Percentiles rank a stretch among this genome's conserved stretches.
phyloP scores from a whole-genome alignment of 2,888 invertebrate genomes.

The Drosophila multiciliata region DNA sequence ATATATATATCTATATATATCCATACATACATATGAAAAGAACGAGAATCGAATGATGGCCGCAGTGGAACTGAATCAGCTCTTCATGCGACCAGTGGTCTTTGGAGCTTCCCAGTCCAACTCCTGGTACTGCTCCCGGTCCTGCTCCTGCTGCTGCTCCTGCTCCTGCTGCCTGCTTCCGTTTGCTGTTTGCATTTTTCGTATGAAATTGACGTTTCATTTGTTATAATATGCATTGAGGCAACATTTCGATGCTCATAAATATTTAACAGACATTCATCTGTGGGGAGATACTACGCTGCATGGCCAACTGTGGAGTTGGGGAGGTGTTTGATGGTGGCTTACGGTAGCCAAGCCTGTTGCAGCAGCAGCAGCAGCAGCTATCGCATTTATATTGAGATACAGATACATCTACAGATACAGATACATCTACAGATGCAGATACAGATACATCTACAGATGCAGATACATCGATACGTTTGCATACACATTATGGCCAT shows the following conservation, averaged over 20 bases:
- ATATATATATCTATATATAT: not conserved
- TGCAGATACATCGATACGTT: slow-evolving; percentile 24
- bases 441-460: slow-evolving; percentile 13
- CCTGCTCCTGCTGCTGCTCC: not conserved
- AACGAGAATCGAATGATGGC: slow-evolving; percentile 20
- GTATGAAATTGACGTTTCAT: slow-evolving; percentile 79
- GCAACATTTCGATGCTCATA: slow-evolving; percentile 79
- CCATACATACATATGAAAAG: not conserved
- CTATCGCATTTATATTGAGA: slow-evolving; percentile 37
- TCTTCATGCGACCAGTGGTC: slow-evolving; percentile 26
- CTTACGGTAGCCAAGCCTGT: slow-evolving; percentile 16
- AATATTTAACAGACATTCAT: slow-evolving; percentile 78
- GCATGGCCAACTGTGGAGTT: slow-evolving; percentile 18
- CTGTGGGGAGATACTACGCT: slow-evolving; percentile 64
- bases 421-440: too few relatives aligned
- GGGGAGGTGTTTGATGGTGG: not conserved
- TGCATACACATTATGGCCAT: slow-evolving; percentile 51
- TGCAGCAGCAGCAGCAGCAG: slow-evolving; percentile 40
- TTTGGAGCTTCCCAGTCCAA: not conserved
- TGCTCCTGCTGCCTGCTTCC: not conserved
- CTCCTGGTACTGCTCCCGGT: slow-evolving; percentile 3
- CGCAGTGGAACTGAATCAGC: slow-evolving; percentile 24
- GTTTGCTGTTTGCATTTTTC: slow-evolving; percentile 59
- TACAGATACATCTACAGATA: slow-evolving; percentile 24
- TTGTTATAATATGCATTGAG: slow-evolving; percentile 78